A percentile compares a stretch with the other conserved stretches of the same genome.
Conservation (phyloP, 2,797 vertebrate species). For the Simalia tracyae region DNA sequence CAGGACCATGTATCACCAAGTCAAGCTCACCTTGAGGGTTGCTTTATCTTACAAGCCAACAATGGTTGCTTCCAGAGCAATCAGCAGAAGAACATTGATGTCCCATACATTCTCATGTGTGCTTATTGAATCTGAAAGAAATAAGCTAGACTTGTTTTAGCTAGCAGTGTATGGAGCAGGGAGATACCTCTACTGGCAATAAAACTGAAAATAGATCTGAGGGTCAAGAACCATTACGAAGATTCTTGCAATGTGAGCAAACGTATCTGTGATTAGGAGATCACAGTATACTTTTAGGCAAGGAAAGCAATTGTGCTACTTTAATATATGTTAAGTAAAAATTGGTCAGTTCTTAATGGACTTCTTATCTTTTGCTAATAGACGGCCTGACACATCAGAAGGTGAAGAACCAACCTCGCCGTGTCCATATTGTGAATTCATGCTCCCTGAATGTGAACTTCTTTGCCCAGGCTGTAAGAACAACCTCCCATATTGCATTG, state of each 20-base stretch:
- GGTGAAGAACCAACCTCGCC: constrained; percentile 86
- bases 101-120: no score
- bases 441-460: constrained; percentile 88
- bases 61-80: not conserved
- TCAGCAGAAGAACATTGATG: not conserved
- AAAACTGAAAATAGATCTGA: not conserved
- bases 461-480: constrained; percentile 94
- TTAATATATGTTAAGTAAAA: not conserved
- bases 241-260: not conserved
- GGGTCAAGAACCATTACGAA: not conserved
- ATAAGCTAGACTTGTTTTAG: not conserved
- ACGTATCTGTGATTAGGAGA: not conserved
- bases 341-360: not conserved
- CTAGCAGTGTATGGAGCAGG: not conserved
- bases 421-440: constrained; percentile 89
- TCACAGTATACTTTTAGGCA: not conserved
- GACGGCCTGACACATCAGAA: constrained; percentile 87
- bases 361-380: constrained; percentile 51
- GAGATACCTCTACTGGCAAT: not conserved
- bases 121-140: not conserved
- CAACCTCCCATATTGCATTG: constrained; percentile 93
- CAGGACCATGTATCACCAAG: not conserved
- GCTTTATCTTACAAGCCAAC: not conserved
- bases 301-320: not conserved
- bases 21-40: not conserved